Evolutionary conservation across 1,140 invertebrate genomes (phyloP), one percentile per base, ranked within the genome.

Genomic region (Drosophila carrolli): DNA sequence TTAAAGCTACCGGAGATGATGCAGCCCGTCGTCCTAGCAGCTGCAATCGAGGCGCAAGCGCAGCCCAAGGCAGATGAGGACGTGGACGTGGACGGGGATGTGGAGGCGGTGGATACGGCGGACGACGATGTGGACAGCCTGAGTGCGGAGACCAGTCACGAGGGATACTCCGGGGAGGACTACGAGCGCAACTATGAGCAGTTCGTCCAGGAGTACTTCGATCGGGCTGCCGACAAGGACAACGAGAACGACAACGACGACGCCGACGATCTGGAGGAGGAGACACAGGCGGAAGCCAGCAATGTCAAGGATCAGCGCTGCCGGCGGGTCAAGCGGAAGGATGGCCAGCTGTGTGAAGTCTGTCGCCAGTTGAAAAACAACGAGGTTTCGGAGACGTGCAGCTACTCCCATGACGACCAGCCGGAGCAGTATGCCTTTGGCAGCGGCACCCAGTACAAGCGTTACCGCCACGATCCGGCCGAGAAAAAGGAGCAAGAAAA

Each of bases 131-230:
- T 58, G 11, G 62, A 61, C 10, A 81, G 57, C 14, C 43, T 43
- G 5, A 84, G 73, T 53, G 74, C 51, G 14, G 84, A 90, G 55
- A 58, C 38, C n/a, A 77, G 74, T 35, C 35, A 29, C 13, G 75
- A 37, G 29, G 29, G 54, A 7, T 63, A 54, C 16, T 89, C 80
- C 53, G 74, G 62, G 37, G 84, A 84, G 58, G 85, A 89, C 23
- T 91, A 91, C 47, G 90, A 91, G 51, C 76, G 62, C 35, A 90
- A 77, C 38, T 91, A 91, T 58, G 86, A 91, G 11, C 59, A 83
- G 14, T 91, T 91, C 57, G 90, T 91, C 40, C 73, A 75, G 0
- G 51, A 89, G 44, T 91, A 91, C 46, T 91, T 91, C 9, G 73
- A 91, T 58, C 61, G 78, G n/a, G 46, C 68, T 8, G 56, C 59